Evolutionary conservation across 2,888 invertebrate genomes (phyloP), one percentile per base, ranked within the genome.

Genomic region (Junonia oenone): DNA sequence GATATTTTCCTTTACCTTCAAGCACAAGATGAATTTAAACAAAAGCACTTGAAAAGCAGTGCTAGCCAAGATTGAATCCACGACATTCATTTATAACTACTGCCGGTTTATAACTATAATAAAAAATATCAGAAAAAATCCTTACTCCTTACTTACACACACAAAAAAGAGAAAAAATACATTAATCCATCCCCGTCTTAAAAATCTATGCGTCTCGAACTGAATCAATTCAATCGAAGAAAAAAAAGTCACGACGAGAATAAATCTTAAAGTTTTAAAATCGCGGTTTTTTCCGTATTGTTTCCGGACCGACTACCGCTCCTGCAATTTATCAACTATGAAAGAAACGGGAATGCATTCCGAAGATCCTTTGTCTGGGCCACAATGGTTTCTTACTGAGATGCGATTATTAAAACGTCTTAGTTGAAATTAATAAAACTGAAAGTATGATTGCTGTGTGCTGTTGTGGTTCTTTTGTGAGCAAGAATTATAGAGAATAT

Each of bases 281-380:
- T 56, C 58, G 48, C 38, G 49, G 29, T 56, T 61, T 58, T 62
- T 65, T 62, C 59, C 60, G 60, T 60, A 63, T 65, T 65, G 65
- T 65, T 64, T 64, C 62, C 62, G 40, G 48, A 53, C 46, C 45
- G 56, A 57, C 52, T 58, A 62, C 58, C 60, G 60, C 43, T 55
- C 59, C 57, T 55, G 62, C 63, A 65, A 65, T 65, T 65, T 65
- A 64, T 65, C 65, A 64, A 58, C 59, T 59, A 61, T 64, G 64
- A 62, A 61, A 61, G 62, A 56, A 55, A 52, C 47, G 54, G 55
- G 54, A 59, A 60, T 65, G 63, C 63, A 64, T 64, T 64, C 55
- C 54, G 61, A 60, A 62, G 52, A 64, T 64, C 65, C 61, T 64
- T 65, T 65, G 63, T 65, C 52, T 51, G 47, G 38, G 38, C 14